Evolutionary conservation across 2,113 vertebrate genomes (phyloP).

Genomic region (Anhinga anhinga): DNA sequence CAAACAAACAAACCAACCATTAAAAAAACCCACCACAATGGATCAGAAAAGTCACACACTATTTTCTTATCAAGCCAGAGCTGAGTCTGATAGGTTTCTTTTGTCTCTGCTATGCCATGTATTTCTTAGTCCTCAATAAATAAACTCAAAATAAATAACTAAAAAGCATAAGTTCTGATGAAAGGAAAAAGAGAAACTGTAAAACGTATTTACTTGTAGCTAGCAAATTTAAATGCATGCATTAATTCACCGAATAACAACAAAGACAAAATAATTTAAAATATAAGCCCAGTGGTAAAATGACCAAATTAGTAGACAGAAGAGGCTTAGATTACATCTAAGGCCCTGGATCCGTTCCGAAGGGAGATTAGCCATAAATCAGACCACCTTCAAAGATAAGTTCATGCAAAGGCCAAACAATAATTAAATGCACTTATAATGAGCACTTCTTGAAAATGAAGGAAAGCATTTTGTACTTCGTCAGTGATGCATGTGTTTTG

Average conservation of each 20-base stretch:
- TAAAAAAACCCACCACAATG: background rate
- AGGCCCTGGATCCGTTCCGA: background rate
- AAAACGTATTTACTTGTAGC: background rate
- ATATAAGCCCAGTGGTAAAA: background rate
- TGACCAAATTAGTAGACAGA: background rate
- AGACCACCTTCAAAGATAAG: background rate
- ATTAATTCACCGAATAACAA: background rate
- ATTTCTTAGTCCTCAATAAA: background rate
- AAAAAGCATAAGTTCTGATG: background rate
- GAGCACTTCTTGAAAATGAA: background rate
- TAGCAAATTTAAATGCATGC: background rate
- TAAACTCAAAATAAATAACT: background rate
- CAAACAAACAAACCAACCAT: background rate
- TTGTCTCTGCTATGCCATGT: background rate
- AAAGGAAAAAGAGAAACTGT: background rate
- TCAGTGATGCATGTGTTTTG: background rate
- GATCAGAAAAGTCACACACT: background rate
- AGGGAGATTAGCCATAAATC: background rate
- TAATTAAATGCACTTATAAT: background rate
- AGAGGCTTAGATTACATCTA: background rate
- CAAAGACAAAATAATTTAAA: background rate
- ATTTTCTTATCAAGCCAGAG: background rate
- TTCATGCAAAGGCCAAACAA: slow-evolving; percentile 11
- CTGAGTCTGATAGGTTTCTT: background rate
- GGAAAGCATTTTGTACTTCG: background rate